phyloP scores from a whole-genome alignment of 2,888 invertebrate species.

The Tyria jacobaeae region DNA sequence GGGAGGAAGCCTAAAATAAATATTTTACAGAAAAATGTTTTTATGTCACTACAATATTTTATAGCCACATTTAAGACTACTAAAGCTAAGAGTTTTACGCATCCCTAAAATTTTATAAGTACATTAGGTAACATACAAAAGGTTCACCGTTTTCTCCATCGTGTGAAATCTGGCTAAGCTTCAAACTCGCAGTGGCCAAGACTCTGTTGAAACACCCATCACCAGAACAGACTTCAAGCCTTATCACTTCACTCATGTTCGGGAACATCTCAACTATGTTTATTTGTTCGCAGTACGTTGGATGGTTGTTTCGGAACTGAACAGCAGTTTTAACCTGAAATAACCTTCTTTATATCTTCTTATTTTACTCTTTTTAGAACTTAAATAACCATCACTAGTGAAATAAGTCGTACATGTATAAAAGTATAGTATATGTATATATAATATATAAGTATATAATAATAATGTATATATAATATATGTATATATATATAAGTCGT shows the following conservation, averaged over 20 bases:
- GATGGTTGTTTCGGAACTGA: conserved; percentile 87
- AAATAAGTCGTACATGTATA: too few relatives aligned
- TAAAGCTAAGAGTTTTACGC: neutral
- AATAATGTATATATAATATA: too few relatives aligned
- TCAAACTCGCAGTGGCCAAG: conserved; percentile 60
- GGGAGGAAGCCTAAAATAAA: conserved; percentile 89
- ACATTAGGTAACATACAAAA: neutral
- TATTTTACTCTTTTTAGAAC: too few relatives aligned
- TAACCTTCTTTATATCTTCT: too few relatives aligned
- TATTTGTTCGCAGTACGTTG: conserved; percentile 92
- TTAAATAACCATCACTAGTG: neutral
- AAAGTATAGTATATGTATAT: too few relatives aligned
- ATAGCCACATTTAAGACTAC: neutral
- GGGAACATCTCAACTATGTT: conserved; percentile 94
- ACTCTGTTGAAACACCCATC: conserved; percentile 77
- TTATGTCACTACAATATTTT: too few relatives aligned
- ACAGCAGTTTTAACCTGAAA: conserved; percentile 88
- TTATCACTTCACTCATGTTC: conserved; percentile 90
- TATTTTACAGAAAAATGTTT: neutral
- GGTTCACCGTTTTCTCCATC: conserved; percentile 74
- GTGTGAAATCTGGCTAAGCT: conserved; percentile 67
- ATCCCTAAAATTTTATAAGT: neutral
- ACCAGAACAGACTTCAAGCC: conserved; percentile 86
- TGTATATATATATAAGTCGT: too few relatives aligned
- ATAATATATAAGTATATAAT: too few relatives aligned